A percentile compares a stretch with the other conserved stretches of the same genome.
These are phyloP conservation scores for Alloplasta piceator DNA, from an alignment of 2,888 invertebrate genomes.

Conservation along the genomic window DNA sequence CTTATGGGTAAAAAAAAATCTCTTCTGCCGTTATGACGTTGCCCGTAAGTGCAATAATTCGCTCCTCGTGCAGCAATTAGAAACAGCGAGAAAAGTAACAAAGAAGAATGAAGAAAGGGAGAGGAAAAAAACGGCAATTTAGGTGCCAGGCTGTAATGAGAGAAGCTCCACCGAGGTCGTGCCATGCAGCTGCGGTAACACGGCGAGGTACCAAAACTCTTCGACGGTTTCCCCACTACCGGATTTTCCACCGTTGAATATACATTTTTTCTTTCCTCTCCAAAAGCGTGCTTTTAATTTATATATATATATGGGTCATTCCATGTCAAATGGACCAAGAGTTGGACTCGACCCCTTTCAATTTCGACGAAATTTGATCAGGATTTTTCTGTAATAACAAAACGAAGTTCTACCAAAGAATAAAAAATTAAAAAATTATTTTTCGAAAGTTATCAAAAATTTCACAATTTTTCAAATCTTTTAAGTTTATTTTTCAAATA, in stretches of 20 bases:
- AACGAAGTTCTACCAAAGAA: too few relatives aligned
- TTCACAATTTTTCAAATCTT: too few relatives aligned
- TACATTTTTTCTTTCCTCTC: not conserved
- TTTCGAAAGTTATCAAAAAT: too few relatives aligned
- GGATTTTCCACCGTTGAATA: conserved; percentile 12
- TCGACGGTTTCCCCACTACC: not conserved
- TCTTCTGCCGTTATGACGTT: not conserved
- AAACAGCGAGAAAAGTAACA: not conserved
- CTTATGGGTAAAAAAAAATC: too few relatives aligned
- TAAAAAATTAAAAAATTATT: too few relatives aligned
- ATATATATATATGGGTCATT: not conserved
- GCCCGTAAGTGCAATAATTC: not conserved
- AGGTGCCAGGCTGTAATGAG: conserved; percentile 40
- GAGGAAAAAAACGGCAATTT: conserved; percentile 25
- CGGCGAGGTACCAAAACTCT: conserved; percentile 29
- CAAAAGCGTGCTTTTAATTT: not conserved
- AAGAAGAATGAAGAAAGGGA: not conserved
- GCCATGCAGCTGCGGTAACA: conserved; percentile 22
- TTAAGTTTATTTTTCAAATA: too few relatives aligned
- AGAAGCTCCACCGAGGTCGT: conserved; percentile 16
- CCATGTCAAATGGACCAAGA: too few relatives aligned
- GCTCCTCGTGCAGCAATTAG: not conserved
- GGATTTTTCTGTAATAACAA: too few relatives aligned
- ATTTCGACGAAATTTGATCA: too few relatives aligned
- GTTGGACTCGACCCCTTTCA: too few relatives aligned